Conservation (phyloP, 1,140 invertebrate species). For the Ridgeia piscesae region DNA sequence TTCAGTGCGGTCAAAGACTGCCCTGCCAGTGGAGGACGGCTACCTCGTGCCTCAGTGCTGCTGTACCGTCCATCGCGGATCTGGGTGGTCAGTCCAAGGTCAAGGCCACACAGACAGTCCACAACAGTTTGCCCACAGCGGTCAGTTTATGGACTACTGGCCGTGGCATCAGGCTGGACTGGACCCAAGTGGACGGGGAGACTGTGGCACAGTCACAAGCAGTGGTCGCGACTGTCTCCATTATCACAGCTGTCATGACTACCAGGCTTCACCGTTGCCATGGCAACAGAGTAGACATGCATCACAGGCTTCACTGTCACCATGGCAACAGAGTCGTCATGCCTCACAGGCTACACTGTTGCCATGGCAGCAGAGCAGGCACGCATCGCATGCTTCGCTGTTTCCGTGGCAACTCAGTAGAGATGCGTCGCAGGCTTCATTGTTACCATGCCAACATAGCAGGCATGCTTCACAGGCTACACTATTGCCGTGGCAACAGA, state of each 20-base stretch:
- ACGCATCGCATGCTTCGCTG: neutral
- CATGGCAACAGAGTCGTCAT: neutral
- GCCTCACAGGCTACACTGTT: neutral
- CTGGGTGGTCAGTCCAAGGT: neutral
- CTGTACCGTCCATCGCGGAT: neutral
- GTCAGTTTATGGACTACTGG: neutral
- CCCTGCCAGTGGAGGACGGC: neutral
- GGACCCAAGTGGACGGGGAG: neutral
- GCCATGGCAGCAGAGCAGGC: neutral
- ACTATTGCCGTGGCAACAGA: neutral
- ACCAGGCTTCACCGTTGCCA: neutral
- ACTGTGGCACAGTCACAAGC: neutral
- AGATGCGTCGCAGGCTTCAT: neutral
- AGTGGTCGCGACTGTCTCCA: neutral
- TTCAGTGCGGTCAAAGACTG: neutral
- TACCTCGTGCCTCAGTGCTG: neutral
- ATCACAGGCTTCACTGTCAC: neutral
- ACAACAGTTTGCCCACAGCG: neutral
- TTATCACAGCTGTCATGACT: neutral
- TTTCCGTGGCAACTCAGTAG: neutral
- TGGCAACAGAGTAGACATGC: neutral
- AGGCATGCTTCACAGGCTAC: neutral
- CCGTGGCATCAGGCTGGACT: neutral
- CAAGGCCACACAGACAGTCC: neutral
- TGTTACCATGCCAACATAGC: neutral